Base-by-base conservation (phyloP, 2,888 invertebrate species). In the Laspeyria flexula region DNA sequence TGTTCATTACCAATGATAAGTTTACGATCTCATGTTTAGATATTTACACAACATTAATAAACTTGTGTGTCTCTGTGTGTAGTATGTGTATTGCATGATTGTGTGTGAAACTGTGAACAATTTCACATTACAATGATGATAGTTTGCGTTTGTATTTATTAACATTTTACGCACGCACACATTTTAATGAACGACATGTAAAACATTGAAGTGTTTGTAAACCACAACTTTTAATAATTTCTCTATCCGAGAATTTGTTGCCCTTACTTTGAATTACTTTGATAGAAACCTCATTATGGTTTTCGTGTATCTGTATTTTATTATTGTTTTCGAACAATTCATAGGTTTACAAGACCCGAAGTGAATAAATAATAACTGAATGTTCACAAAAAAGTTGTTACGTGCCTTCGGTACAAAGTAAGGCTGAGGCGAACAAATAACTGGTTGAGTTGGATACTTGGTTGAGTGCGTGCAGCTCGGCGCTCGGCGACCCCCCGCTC, bases 401-500 rank as follows among this genome's bases (percentile, higher is more conserved):
- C 55, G 61, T 72, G 69, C 59, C 55, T 61, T 64, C 55, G 73
- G 63, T 77, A 80, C 81, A 73, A 77, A 77, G 78, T 79, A 78
- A 71, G 72, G 70, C 70, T 53, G 65, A 62, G 63, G 63, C 63
- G 71, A 73, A 75, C 74, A 66, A 81, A 85, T 85, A 83, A 84
- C 85, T 83, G 83, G 82, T 83, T 71, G 81, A 80, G 80, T 82
- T 72, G 83, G 77, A 77, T 84, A 79, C 73, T 79, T 73, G 72
- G 78, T 81, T 73, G 81, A 82, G 81, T 88, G 86, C 88, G 88
- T 87, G 85, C 83, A 84, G 83, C 79, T 83, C 82, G 72, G 79
- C 65, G 74, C 74, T 73, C 73, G 64, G 65, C 85, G 84, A 83
- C 85, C 85, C 87, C 85, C 86, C 84, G 86, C 83, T 84, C 80